Evolutionary conservation across 2,888 invertebrate species (phyloP), one percentile per base, ranked within the genome.

Genomic region (Caenorhabditis sp.): DNA sequence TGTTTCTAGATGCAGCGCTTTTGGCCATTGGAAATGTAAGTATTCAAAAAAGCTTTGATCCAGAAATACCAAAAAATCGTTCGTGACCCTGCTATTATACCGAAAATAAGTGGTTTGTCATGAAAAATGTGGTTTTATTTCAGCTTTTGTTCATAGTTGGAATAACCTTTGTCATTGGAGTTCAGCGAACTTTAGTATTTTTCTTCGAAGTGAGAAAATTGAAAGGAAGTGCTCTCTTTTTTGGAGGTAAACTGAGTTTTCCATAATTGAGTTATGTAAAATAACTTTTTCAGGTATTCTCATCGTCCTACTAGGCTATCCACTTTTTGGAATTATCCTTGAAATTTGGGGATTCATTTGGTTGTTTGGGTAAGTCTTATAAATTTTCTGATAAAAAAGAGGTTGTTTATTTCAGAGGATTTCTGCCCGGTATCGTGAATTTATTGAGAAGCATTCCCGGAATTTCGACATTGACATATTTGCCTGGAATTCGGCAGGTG

Each of bases 11-110:
- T 89, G 95, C 95, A 90, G 97, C 97, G 63, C 90, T 99, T 67
- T 90, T 99, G 67, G 97, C 97, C n/a, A 95, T 99, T 89, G 99
- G 99, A 88, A 99, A 99, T 92, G 97, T 97, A 91, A 93, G 94
- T 93, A 67, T 36, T 57, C 49, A 21, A 25, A 36, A 14, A 25
- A 53, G 54, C 7, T 26, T 38, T 20, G n/a, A 7, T 12, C 27
- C 14, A 31, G 8, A 56, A 26, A 12, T 63, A 3, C 26, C 10
- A 20, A 56, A 21, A 36, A 14, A 53, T 27, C 8, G 1, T 25
- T 58, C 60, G 59, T 10, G 31, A 59, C 49, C 54, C 10, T 31
- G 1, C 17, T 23, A 50, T 50, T 20, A 50, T 50, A 4, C 27
- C n/a, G 36, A 60, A 60, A 43, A 43, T 43, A 38, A 43, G n/a